Evolutionary conservation across 2,797 vertebrate species (phyloP), one percentile per base, ranked within the genome.

Genomic region (Macroramphosus scolopax): DNA sequence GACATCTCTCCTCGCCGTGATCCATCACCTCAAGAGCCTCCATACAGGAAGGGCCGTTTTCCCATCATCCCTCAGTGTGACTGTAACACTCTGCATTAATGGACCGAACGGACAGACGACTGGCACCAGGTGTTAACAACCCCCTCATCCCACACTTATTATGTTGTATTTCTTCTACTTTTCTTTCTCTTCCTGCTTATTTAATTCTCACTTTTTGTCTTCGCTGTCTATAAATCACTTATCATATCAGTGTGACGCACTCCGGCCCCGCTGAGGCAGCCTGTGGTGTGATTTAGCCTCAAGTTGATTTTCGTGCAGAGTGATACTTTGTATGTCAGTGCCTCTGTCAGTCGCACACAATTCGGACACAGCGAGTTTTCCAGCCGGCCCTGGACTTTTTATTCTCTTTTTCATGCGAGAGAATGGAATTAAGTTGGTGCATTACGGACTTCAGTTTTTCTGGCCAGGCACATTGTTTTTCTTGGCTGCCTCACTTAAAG

Each of bases 381-480:
- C 63, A 77, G 70, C 66, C 64, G 51, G 66, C 28, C 31, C 63
- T 52, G 50, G 64, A 73, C 67, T 72, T 73, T 72, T 78, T 57
- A 71, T 80, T 78, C 68, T 73, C 71, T 81, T 72, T n/a, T 81
- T 81, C 81, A 84, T 79, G 77, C 76, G 22, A 82, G 64, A 88
- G 82, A 86, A 87, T 82, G 76, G 78, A 85, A 82, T 84, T 83
- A 84, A 80, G 78, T 70, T 51, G 42, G 53, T 46, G 73, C 67
- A 67, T 76, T 83, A 61, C 75, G 75, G 83, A 72, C 68, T 76
- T 63, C 43, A 71, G 51, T 51, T 77, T 72, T 83, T 79, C 85
- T 90, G 86, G 90, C 83, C 7, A 75, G 77, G 68, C 69, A 49
- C 75, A 80, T 87, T 57, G 89, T 91, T 93, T 91, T 90, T 80